These are phyloP conservation scores for human DNA, from an alignment of 2,113 vertebrate species.

Conservation along the genomic window DNA sequence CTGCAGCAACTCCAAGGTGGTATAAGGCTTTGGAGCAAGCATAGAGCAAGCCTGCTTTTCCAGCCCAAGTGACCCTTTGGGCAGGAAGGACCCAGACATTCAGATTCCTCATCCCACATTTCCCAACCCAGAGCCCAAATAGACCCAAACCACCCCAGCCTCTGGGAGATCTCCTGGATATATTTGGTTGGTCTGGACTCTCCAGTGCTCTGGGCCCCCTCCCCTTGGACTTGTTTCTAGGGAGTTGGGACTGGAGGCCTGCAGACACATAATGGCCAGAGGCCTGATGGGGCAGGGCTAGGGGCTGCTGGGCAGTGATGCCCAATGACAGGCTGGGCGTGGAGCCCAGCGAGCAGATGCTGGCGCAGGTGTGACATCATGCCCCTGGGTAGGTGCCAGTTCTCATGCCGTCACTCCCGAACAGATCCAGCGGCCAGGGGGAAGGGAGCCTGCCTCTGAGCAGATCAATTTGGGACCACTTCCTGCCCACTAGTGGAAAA, in stretches of 20 bases:
- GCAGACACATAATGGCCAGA: not conserved
- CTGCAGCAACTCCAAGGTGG: not conserved
- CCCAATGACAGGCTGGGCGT: conserved; percentile 58
- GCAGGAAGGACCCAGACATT: not conserved
- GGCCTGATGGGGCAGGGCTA: not conserved
- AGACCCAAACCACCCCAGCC: not conserved
- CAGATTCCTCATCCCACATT: not conserved
- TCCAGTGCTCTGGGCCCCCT: not conserved
- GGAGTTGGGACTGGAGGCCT: not conserved
- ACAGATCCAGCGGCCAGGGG: not conserved
- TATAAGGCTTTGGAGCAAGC: not conserved
- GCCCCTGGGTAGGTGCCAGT: conserved; percentile 72
- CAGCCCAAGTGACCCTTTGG: not conserved
- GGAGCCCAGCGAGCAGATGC: conserved; percentile 62
- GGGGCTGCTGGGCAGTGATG: conserved; percentile 46
- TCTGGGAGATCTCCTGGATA: not conserved
- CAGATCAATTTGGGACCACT: not conserved
- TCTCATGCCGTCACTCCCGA: conserved; percentile 67
- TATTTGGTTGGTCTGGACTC: not conserved
- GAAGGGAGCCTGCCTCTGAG: not conserved
- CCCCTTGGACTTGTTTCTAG: not conserved
- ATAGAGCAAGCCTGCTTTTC: not conserved
- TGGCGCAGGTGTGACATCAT: conserved; percentile 73
- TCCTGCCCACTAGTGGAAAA: conserved; percentile 13
- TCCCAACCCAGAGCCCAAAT: not conserved